A percentile compares a stretch with the other conserved stretches of the same genome.
phyloP scores from a whole-genome alignment of 2,797 vertebrate species.

The Otus scops region DNA sequence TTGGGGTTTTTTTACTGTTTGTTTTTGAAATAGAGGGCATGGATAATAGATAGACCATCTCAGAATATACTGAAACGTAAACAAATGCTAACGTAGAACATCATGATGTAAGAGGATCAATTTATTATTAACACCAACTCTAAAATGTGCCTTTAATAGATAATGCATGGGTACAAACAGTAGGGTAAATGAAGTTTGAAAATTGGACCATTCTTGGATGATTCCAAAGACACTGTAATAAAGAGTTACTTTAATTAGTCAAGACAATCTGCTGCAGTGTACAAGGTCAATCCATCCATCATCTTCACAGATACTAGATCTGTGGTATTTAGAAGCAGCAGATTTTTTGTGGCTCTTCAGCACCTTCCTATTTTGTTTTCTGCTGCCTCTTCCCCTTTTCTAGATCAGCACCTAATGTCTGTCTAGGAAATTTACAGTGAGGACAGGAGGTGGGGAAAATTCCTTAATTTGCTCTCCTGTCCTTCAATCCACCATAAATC shows the following conservation, averaged over 20 bases:
- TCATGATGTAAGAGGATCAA: background rate
- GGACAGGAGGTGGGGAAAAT: background rate
- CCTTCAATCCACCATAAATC: background rate
- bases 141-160: background rate
- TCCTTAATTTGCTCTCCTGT: background rate
- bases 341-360: background rate
- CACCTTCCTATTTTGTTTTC: background rate
- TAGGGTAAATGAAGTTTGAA: background rate
- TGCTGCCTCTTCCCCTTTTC: background rate
- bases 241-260: background rate
- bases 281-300: background rate
- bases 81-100: background rate
- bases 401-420: background rate
- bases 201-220: background rate
- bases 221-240: background rate
- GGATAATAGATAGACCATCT: background rate
- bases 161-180: background rate
- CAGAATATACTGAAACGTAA: background rate
- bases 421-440: background rate
- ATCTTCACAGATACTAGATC: background rate
- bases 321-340: background rate
- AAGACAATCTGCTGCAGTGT: background rate
- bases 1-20: background rate
- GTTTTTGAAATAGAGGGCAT: background rate
- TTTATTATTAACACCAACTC: background rate